Conservation (phyloP, 1,140 invertebrate genomes). For the Aplysia californica region DNA sequence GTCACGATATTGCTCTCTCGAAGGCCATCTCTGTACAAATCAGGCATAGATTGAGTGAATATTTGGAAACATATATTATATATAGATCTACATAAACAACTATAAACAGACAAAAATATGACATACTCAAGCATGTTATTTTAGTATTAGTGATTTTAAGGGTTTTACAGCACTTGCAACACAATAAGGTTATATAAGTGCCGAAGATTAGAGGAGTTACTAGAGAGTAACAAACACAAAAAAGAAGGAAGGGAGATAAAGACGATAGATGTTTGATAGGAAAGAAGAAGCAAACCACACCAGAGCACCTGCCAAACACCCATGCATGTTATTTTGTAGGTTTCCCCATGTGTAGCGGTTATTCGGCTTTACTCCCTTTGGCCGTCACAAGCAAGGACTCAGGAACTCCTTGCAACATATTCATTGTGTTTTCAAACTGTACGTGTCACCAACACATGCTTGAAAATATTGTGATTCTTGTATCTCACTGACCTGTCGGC, state of each 20-base stretch:
- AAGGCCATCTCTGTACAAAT: slow-evolving; percentile 57
- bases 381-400: no score
- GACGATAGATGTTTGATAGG: no score
- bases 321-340: no score
- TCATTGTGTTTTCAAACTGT: background rate
- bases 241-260: no score
- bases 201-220: no score
- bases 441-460: background rate
- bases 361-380: no score
- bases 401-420: background rate
- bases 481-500: background rate
- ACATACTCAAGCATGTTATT: background rate
- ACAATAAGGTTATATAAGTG: no score
- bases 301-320: no score
- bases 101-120: background rate
- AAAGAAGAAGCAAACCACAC: no score
- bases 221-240: no score
- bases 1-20: slow-evolving; percentile 66
- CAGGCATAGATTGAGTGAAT: background rate
- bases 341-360: no score
- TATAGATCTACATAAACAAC: background rate
- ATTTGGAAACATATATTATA: background rate
- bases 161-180: background rate
- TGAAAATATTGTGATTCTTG: no score
- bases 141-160: background rate